Percentiles rank a stretch among this genome's conserved stretches.
Evolutionary conservation across 2,797 vertebrate species (phyloP).

Genomic region (Miichthys miiuy): DNA sequence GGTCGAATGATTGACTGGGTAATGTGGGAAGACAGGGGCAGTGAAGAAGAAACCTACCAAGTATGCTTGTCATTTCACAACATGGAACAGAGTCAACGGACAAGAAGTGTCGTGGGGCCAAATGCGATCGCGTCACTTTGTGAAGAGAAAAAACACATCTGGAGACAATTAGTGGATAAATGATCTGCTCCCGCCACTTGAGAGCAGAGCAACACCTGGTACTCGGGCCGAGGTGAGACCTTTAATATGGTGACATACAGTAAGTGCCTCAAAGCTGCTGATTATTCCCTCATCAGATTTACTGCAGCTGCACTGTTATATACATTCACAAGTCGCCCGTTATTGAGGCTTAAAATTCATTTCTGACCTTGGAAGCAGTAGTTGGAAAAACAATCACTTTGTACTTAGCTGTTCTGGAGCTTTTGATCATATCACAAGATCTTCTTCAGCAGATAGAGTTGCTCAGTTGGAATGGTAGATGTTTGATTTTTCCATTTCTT

Average conservation of each 20-base stretch:
- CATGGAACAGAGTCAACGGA: conserved; percentile 56
- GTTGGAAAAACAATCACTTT: neutral
- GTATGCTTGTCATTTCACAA: conserved; percentile 72
- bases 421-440: neutral
- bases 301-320: conserved; percentile 41
- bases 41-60: conserved; percentile 52
- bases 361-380: neutral
- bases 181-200: conserved; percentile 24
- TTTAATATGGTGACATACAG: conserved; percentile 27
- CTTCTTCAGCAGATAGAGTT: neutral
- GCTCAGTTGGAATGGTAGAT: neutral
- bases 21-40: conserved; percentile 35
- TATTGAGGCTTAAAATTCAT: conserved; percentile 18
- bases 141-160: conserved; percentile 52
- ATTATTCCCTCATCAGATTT: conserved; percentile 33
- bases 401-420: neutral
- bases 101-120: conserved; percentile 48
- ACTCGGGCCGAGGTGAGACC: conserved; percentile 41
- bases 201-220: conserved; percentile 24
- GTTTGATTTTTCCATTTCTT: neutral
- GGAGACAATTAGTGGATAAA: conserved; percentile 64
- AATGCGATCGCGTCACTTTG: conserved; percentile 41
- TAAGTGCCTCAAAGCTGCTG: conserved; percentile 31
- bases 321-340: conserved; percentile 49
- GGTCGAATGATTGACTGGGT: conserved; percentile 30